A percentile compares a stretch with the other conserved stretches of the same genome.
Conservation (phyloP, 2,888 invertebrate species). For the Chymomyza procnemis region DNA sequence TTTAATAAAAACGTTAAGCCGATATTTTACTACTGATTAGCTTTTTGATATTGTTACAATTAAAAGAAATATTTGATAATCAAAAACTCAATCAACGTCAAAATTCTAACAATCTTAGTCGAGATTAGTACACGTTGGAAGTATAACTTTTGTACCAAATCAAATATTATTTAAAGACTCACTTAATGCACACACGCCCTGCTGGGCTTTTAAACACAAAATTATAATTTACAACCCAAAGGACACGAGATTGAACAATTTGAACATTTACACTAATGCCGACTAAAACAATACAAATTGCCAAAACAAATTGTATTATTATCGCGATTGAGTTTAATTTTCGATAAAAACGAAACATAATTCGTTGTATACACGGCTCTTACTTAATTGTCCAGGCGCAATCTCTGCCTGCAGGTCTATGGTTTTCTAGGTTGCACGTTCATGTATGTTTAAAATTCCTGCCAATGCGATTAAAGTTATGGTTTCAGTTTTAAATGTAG, state of each 20-base stretch:
- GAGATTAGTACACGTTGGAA: not conserved
- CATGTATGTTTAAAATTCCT: slow-evolving; percentile 46
- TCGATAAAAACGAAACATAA: slow-evolving; percentile 62
- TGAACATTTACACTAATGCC: slow-evolving; percentile 14
- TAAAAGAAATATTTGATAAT: too few relatives aligned
- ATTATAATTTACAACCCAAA: slow-evolving; percentile 56
- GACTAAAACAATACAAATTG: slow-evolving; percentile 54
- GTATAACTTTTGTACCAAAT: too few relatives aligned
- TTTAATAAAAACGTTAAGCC: too few relatives aligned
- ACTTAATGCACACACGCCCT: slow-evolving; percentile 8
- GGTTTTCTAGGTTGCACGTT: slow-evolving; percentile 1
- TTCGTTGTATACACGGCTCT: slow-evolving; percentile 27
- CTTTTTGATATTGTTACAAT: too few relatives aligned
- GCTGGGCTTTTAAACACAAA: slow-evolving; percentile 35
- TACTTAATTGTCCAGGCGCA: slow-evolving; percentile 2
- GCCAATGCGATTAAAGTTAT: slow-evolving; percentile 56
- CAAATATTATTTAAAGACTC: slow-evolving; percentile 15
- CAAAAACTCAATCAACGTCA: too few relatives aligned
- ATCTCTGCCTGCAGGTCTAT: slow-evolving; percentile 35
- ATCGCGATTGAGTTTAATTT: slow-evolving; percentile 64
- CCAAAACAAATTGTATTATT: slow-evolving; percentile 66
- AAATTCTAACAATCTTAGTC: too few relatives aligned
- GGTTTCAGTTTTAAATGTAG: slow-evolving; percentile 48
- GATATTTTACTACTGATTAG: too few relatives aligned
- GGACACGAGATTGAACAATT: slow-evolving; percentile 47